Conservation (phyloP, 2,888 invertebrate genomes). For the Tetragonula carbonaria region DNA sequence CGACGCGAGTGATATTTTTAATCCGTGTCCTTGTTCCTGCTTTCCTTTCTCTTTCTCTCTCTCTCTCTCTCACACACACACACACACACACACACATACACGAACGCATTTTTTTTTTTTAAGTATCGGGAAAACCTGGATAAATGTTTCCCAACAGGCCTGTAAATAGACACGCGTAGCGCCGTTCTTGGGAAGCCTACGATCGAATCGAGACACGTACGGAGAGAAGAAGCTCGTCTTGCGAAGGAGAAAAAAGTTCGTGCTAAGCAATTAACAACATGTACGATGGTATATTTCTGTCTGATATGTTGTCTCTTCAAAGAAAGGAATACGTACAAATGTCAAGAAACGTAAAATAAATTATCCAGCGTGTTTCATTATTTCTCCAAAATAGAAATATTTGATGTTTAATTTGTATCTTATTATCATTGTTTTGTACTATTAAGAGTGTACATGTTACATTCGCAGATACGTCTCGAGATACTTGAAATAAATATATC, state of each 20-base stretch:
- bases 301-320: no score
- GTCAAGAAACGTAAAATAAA: no score
- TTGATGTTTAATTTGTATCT: no score
- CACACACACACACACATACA: no score
- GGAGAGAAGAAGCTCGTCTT: background rate
- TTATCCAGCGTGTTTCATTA: no score
- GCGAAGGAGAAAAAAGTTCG: background rate
- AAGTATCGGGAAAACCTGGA: conserved; percentile 23
- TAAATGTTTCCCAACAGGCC: conserved; percentile 13
- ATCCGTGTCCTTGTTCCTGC: conserved; percentile 41
- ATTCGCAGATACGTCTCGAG: no score
- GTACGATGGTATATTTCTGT: no score
- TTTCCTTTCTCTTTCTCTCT: conserved; percentile 2
- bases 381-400: no score
- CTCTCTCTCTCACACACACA: background rate
- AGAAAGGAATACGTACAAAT: no score
- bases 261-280: background rate
- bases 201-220: background rate
- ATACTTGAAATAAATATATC: no score
- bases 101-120: background rate
- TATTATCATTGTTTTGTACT: no score
- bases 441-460: no score
- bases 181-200: background rate
- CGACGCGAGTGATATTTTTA: conserved; percentile 42
- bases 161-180: conserved; percentile 25